Evolutionary conservation across 2,888 invertebrate species (phyloP), one percentile per base, ranked within the genome.

Genomic region (Diaphora mendica): DNA sequence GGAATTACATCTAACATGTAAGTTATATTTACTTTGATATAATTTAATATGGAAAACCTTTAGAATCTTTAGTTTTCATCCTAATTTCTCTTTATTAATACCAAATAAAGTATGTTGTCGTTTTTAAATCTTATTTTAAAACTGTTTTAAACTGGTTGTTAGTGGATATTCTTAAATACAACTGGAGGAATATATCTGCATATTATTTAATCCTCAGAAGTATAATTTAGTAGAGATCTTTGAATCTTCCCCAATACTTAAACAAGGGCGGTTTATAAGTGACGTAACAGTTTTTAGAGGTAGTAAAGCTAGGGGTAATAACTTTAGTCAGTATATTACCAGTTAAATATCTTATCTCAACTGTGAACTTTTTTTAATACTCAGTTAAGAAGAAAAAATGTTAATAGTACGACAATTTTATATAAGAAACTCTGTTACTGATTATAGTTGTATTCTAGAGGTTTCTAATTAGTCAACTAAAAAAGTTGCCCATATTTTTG

Each of bases 1-100:
- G 64, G 69, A 71, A 74, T 55, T 72, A 71, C 65, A 74, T 71
- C 71, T 68, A 42, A 74, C 39, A 74, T 70, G 85, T 83, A 81
- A 83, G 83, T 79, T n/a, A 51, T 51, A 44, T 3, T 30, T 3
- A 64, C 8, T 68, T 70, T 51, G 17, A 26, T 5, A 35, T 35
- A 17, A 64, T 48, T 68, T 35, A 62, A 35, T n/a, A 23, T 23
- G 20, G 23, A 67, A 44, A 59, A 55, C n/a, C n/a, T 59, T 69
- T 17, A 62, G 15, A 30, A 17, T 15, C 62, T 17, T 15, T 8
- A 30, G 15, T 62, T 30, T 17, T 15, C 30, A 15, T 30, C 26
- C 26, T 17, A 17, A 30, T 62, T 62, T 30, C 30, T 26, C 59
- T 26, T 4, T 26, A 59, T 15, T 15, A 15, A 15, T 15, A 55